Evolutionary conservation across 2,888 invertebrate species (phyloP), one percentile per base, ranked within the genome.

Genomic region (Drosophila paramelanica): DNA sequence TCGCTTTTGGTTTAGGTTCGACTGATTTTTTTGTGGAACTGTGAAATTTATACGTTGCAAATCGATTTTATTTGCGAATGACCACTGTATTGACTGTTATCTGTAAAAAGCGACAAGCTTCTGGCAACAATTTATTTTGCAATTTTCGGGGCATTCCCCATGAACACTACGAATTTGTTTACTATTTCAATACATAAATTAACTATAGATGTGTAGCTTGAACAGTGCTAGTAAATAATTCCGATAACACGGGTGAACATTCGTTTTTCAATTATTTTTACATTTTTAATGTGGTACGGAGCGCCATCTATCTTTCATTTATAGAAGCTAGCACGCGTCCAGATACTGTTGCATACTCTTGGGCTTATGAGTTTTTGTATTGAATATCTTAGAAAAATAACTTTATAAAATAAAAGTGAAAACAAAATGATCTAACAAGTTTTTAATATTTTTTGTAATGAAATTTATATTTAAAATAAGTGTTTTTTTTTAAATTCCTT

Each of bases 271-370:
- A 2, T 36, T n/a, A 5, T 8, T 10, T 36, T n/a, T 14, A 2
- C 6, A 8, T 8, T 3, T 36, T 36, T 2, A 10, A 10, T n/a
- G 13, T 1, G 0, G 3, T 5, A 5, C 8, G 2, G 17, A 47
- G 51, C 73, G 76, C 76, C 73, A 75, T 75, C 73, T 73, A 43
- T 38, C 4, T 23, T 1, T 17, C n/a, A 6, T 17, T 27, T 17
- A 5, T 2, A 0, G 2, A 36, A 42, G 1, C 10, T 4, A 5
- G 6, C 3, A 0, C 0, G 5, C n/a, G 5, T 25, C 13, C 13
- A 13, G 7, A 33, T 20, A 3, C 0, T 10, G 31, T 46, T 57
- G 72, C 72, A 61, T 74, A 73, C 62, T 69, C 41, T 62, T 50
- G n/a, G 56, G 56, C 68, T 17, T 5, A 7, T 20, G 5, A 4